Percentiles rank a stretch among this genome's conserved stretches.
These are phyloP conservation scores for Carassius carassius DNA, from an alignment of 2,113 vertebrate species.

Conservation along the genomic window DNA sequence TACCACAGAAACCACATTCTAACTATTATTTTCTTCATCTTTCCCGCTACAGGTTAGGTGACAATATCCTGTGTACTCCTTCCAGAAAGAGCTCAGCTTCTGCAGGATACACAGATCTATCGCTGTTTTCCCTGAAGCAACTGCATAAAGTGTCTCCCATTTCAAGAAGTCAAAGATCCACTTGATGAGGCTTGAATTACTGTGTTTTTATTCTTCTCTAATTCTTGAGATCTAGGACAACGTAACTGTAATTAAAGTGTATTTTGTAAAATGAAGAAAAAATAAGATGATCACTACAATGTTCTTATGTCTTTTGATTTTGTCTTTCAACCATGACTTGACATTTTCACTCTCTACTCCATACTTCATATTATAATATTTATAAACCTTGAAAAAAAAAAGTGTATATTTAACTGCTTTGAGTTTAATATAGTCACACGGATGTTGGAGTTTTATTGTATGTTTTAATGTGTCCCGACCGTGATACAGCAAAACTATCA, in stretches of 20 bases:
- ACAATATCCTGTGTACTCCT: conserved; percentile 74
- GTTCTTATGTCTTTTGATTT: not conserved
- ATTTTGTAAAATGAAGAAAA: not conserved
- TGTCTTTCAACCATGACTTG: too few species aligned
- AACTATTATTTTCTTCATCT: conserved; percentile 80
- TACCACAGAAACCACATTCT: conserved; percentile 82
- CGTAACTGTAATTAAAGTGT: not conserved
- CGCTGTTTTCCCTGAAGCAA: conserved; percentile 77
- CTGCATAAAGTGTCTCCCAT: conserved; percentile 48
- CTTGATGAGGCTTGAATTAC: not conserved
- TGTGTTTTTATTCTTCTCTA: not conserved
- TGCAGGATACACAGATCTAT: conserved; percentile 72
- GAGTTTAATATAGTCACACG: too few species aligned
- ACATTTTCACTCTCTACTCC: too few species aligned
- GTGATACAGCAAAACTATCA: too few species aligned
- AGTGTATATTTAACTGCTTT: too few species aligned
- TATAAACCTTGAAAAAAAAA: too few species aligned
- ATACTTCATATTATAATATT: too few species aligned
- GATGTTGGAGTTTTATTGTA: too few species aligned
- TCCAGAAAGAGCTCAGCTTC: conserved; percentile 71
- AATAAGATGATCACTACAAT: not conserved
- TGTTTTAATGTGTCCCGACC: too few species aligned
- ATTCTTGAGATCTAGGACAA: not conserved
- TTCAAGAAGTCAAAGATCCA: conserved; percentile 27
- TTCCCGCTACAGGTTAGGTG: conserved; percentile 71